Evolutionary conservation across 2,797 vertebrate species (phyloP).

Genomic region (Dendrocincla tyrannina): DNA sequence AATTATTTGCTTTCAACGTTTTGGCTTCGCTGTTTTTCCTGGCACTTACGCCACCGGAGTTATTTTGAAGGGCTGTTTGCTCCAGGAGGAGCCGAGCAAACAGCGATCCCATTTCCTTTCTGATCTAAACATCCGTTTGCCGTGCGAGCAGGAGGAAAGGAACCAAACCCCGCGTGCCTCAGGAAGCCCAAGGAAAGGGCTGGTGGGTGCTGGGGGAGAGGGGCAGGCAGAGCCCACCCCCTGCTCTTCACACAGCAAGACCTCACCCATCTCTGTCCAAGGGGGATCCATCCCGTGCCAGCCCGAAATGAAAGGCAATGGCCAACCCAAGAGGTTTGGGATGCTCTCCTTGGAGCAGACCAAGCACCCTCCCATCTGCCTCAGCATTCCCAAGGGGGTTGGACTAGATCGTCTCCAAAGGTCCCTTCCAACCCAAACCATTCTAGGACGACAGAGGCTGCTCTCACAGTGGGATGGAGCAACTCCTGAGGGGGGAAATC

Average conservation of each 20-base stretch:
- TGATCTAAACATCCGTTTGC: conserved; percentile 66
- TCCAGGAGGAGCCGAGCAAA: conserved; percentile 46
- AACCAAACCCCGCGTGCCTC: neutral
- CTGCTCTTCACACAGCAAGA: neutral
- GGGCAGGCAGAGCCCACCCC: neutral
- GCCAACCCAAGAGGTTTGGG: neutral
- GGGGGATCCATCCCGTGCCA: accelerated
- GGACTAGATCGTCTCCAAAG: neutral
- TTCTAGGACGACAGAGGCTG: neutral
- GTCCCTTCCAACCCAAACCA: neutral
- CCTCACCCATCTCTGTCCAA: neutral
- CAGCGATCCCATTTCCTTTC: conserved; percentile 52
- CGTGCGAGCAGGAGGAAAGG: neutral
- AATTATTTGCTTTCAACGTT: conserved; percentile 37
- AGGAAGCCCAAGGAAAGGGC: neutral
- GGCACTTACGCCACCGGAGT: conserved; percentile 14
- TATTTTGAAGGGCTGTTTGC: conserved; percentile 64
- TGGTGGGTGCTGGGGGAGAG: neutral
- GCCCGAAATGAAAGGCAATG: neutral
- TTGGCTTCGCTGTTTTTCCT: conserved; percentile 47
- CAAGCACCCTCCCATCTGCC: neutral
- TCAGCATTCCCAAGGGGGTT: accelerated
- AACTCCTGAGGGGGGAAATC: neutral
- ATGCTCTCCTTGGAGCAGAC: neutral
- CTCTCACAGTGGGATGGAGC: neutral